Percentiles rank a stretch among this genome's conserved stretches.
Evolutionary conservation across 2,797 vertebrate species (phyloP).

Genomic region (Ctenopoma kingsleyae): DNA sequence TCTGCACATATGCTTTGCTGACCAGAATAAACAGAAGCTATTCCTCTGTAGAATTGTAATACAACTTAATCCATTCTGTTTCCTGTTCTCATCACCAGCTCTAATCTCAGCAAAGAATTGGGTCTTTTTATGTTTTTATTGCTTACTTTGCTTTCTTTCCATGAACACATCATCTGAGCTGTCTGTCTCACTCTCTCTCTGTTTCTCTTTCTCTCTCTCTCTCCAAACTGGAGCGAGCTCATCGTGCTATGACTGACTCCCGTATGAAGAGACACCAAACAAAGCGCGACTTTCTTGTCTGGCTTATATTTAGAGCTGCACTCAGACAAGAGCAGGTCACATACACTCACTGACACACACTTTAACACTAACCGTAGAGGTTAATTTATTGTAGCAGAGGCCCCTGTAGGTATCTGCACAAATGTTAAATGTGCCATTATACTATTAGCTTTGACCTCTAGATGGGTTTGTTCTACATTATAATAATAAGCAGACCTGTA

Average conservation of each 20-base stretch:
- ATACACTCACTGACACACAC: constrained; percentile 3
- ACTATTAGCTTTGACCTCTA: constrained; percentile 63
- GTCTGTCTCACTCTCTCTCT: not conserved
- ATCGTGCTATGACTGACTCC: constrained; percentile 34
- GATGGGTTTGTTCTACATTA: constrained; percentile 31
- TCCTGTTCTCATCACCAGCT: constrained; percentile 25
- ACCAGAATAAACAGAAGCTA: constrained; percentile 57
- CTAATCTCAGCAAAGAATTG: constrained; percentile 29
- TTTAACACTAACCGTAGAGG: constrained; percentile 31
- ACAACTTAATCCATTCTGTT: constrained; percentile 31
- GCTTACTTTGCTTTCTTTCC: constrained; percentile 39
- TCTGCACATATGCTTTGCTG: constrained; percentile 68
- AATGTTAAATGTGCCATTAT: constrained; percentile 71
- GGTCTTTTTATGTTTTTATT: constrained; percentile 41
- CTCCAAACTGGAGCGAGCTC: constrained; percentile 41
- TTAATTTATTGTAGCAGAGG: constrained; percentile 53
- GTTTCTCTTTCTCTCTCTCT: constrained; percentile 24
- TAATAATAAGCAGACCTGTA: constrained; percentile 44
- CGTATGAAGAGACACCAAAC: constrained; percentile 41
- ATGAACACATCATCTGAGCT: constrained; percentile 28
- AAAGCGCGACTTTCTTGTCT: constrained; percentile 27
- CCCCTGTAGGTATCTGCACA: constrained; percentile 61
- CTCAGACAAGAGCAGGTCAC: constrained; percentile 35
- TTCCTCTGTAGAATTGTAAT: constrained; percentile 30
- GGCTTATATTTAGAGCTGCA: constrained; percentile 52